Percentiles rank a stretch among this genome's conserved stretches.
These are phyloP conservation scores for Tetragonula carbonaria DNA, from an alignment of 2,888 invertebrate species.

Conservation along the genomic window DNA sequence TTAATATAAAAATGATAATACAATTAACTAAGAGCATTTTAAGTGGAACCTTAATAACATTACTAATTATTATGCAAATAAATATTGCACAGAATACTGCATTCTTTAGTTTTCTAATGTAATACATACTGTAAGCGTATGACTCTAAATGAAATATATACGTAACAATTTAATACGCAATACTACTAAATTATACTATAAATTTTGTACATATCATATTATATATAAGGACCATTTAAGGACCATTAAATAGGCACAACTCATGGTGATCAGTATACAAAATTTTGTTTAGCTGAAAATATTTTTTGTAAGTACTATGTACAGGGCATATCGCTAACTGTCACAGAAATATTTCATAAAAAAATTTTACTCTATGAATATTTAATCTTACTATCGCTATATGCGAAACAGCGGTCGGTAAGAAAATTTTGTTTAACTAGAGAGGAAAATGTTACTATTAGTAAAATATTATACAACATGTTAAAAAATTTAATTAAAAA, in stretches of 20 bases:
- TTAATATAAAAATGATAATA: slow-evolving; percentile 45
- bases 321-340: slow-evolving; percentile 11
- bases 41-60: slow-evolving; percentile 12
- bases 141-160: slow-evolving; percentile 3
- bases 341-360: slow-evolving; percentile 10
- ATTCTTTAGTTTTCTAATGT: slow-evolving; percentile 20
- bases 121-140: neutral
- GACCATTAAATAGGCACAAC: slow-evolving; percentile 58
- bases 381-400: neutral
- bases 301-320: slow-evolving; percentile 20
- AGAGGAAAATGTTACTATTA: slow-evolving; percentile 16
- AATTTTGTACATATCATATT: slow-evolving; percentile 16
- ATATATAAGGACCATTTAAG: slow-evolving; percentile 1
- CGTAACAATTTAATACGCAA: slow-evolving; percentile 6
- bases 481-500: neutral
- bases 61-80: slow-evolving; percentile 64
- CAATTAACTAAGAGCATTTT: slow-evolving; percentile 32
- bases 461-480: neutral
- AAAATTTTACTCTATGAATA: slow-evolving; percentile 3
- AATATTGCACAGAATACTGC: slow-evolving; percentile 67
- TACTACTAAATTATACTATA: slow-evolving; percentile 6
- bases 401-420: neutral
- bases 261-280: slow-evolving; percentile 30
- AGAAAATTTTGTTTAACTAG: neutral
- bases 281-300: slow-evolving; percentile 1